These are phyloP conservation scores for Cancer borealis DNA, from an alignment of 2,888 invertebrate species.

Conservation along the genomic window DNA sequence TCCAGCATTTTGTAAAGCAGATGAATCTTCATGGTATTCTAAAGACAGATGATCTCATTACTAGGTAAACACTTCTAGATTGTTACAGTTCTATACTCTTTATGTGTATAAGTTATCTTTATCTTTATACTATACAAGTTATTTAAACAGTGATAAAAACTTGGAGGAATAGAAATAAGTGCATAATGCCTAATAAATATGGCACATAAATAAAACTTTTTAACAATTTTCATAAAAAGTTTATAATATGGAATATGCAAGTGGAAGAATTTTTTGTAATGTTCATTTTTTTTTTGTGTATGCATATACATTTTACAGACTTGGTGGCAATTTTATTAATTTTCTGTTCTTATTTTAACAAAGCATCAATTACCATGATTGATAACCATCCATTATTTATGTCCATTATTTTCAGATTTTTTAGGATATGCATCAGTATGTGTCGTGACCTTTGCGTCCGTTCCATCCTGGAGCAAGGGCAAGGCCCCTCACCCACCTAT, in stretches of 20 bases:
- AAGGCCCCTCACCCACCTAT: conserved; percentile 80
- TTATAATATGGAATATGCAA: not conserved
- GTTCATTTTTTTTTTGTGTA: not conserved
- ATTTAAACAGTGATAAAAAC: not conserved
- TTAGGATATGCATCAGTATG: conserved; percentile 96
- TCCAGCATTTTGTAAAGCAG: conserved; percentile 94
- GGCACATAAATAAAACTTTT: no score
- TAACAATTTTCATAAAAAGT: not conserved
- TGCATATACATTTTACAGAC: not conserved
- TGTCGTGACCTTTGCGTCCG: conserved; percentile 97
- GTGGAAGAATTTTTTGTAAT: not conserved
- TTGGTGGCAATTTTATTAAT: no score
- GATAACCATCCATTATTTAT: not conserved
- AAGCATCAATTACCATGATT: not conserved
- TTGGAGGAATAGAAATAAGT: not conserved
- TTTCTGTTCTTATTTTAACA: no score
- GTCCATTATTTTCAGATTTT: conserved; percentile 83
- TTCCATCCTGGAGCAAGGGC: conserved; percentile 86
- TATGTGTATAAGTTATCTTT: not conserved
- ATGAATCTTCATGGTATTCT: conserved; percentile 98
- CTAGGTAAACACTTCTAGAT: conserved; percentile 82
- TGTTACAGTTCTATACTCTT: not conserved
- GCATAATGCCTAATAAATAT: not conserved
- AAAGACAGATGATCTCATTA: conserved; percentile 98
- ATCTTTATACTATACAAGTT: not conserved